Base-by-base conservation (phyloP, 2,797 vertebrate species). In the Neostethus bicornis region DNA sequence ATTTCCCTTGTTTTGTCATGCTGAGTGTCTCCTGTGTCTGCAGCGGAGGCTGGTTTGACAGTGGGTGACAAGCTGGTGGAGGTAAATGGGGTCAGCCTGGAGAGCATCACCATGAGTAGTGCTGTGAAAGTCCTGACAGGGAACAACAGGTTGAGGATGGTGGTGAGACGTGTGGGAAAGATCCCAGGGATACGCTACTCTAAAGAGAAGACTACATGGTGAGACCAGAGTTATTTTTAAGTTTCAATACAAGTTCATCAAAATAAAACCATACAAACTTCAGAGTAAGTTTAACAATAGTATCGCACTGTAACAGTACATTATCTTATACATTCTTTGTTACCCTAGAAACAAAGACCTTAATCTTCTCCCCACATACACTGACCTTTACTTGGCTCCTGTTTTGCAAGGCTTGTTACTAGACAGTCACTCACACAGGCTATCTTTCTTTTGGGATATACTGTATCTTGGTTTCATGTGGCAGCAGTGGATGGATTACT, bases 171-270 rank as follows among this genome's bases (percentile, higher is more conserved):
- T 9, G 95, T 99, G 84, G 97, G 97, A 66, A 96, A 96, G 1
- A 95, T 99, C 79, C 97, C 97, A 0, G 96, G 95, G 63, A 97
- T 99, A 85, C 96, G 96, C 61, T 97, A 94, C 91, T 97, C 96
- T 78, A 96, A 94, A 85, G 97, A 99, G 88, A 98, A 99, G 89
- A 99, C 94, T 0, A 98, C 96, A 0, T 99, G 97, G 97, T 98
- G 73, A 89, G 85, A 11, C 66, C 87, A 81, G 29, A 50, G 35
- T 32, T 0, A 16, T 16, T 17, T 20, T 5, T 1, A 8, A 24
- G 16, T 17, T 10, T 14, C 34, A 51, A 10, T 29, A 26, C 28
- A 38, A 55, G 20, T 21, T 35, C 21, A 32, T 17, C 4, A 12
- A 3, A 39, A 20, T n/a, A n/a, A n/a, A n/a, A n/a, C n/a, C n/a